Evolutionary conservation across 1,140 invertebrate genomes (phyloP).

Genomic region (Drosophila pandora): DNA sequence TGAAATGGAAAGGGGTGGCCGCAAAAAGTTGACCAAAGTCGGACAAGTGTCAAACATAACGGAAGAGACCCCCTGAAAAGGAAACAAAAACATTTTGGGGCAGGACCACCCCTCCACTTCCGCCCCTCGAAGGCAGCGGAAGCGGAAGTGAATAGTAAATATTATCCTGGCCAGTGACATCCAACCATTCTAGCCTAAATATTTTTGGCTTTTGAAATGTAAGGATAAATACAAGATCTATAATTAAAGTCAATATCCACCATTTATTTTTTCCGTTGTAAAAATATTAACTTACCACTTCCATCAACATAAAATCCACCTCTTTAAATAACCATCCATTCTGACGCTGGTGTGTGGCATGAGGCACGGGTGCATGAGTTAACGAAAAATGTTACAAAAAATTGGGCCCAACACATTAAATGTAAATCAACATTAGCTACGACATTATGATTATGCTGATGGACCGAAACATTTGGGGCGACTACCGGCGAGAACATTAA

Average conservation of each 20-base stretch:
- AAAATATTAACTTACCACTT: neutral
- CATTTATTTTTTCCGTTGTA: neutral
- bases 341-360: neutral
- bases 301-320: neutral
- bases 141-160: slow-evolving; percentile 35
- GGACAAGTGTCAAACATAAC: slow-evolving; percentile 59
- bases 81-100: slow-evolving; percentile 1
- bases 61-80: slow-evolving; percentile 28
- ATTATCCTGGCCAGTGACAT: slow-evolving; percentile 50
- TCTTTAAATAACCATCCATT: slow-evolving; percentile 41
- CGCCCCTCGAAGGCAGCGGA: slow-evolving; percentile 8
- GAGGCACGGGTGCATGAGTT: slow-evolving; percentile 28
- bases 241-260: neutral
- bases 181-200: neutral
- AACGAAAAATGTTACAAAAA: slow-evolving; percentile 61
- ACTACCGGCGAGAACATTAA: slow-evolving; percentile 65
- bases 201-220: neutral
- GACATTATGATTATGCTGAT: slow-evolving; percentile 65
- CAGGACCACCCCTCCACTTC: slow-evolving; percentile 1
- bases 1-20: slow-evolving; percentile 2
- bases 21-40: slow-evolving; percentile 57
- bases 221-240: neutral
- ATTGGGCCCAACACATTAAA: slow-evolving; percentile 76
- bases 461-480: slow-evolving; percentile 69
- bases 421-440: slow-evolving; percentile 74